Percentiles rank a stretch among this genome's conserved stretches.
phyloP scores from a whole-genome alignment of 2,113 vertebrate genomes.

The Suricata suricatta region DNA sequence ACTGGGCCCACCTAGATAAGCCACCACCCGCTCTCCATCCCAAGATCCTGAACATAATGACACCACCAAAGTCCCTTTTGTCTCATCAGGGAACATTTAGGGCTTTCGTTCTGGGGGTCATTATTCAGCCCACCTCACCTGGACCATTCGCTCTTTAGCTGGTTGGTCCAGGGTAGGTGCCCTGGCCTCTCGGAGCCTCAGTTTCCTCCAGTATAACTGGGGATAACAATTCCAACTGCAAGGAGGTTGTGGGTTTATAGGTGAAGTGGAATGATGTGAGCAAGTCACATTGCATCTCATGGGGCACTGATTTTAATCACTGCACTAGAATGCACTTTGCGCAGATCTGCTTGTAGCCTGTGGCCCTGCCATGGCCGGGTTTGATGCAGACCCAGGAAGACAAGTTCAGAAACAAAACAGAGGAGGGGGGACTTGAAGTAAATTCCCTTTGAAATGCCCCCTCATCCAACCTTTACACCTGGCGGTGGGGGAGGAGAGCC shows the following conservation, averaged over 20 bases:
- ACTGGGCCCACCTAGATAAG: background rate
- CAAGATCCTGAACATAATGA: background rate
- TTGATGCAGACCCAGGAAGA: background rate
- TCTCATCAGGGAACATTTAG: background rate
- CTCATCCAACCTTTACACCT: background rate
- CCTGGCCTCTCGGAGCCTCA: background rate
- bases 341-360: background rate
- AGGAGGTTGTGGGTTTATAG: background rate
- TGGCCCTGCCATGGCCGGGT: background rate
- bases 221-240: background rate
- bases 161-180: background rate
- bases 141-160: background rate
- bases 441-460: background rate
- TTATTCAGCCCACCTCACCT: background rate
- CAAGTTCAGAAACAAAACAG: no score
- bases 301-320: background rate
- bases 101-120: background rate
- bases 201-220: background rate
- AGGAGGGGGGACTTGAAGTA: rapidly evolving
- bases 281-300: background rate
- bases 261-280: background rate
- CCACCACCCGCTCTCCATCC: background rate
- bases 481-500: background rate
- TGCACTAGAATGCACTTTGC: background rate
- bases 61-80: background rate